Percentiles rank a stretch among this genome's conserved stretches.
Evolutionary conservation across 2,888 invertebrate species (phyloP).

Genomic region (Metacarcinus magister): DNA sequence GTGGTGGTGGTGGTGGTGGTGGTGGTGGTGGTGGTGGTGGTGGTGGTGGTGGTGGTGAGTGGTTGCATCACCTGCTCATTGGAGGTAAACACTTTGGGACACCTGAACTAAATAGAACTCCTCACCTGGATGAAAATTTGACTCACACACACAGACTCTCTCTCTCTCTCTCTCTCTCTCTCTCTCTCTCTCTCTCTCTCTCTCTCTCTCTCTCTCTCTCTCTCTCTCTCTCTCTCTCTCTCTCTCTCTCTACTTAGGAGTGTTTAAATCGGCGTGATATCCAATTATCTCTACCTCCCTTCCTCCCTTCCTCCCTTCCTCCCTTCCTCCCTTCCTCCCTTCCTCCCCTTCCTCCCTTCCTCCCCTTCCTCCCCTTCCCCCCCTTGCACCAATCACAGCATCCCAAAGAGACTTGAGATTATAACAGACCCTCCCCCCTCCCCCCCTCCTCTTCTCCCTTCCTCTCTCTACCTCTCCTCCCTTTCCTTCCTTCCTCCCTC

Average conservation of each 20-base stretch:
- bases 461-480: background rate
- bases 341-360: background rate
- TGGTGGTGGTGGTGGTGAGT: background rate
- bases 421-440: background rate
- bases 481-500: background rate
- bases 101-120: background rate
- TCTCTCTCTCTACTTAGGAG: background rate
- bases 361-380: background rate
- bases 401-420: background rate
- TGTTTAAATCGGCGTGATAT: background rate
- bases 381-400: background rate
- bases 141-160: background rate
- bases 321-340: background rate
- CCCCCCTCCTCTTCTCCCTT: background rate
- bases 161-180: conserved; percentile 53
- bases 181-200: background rate
- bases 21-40: background rate
- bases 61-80: background rate
- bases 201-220: background rate
- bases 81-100: background rate
- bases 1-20: background rate
- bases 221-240: background rate
- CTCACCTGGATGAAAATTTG: background rate
- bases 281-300: background rate
- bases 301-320: background rate